Percentiles rank a stretch among this genome's conserved stretches.
These are phyloP conservation scores for Chloroceryle amazona DNA, from an alignment of 2,797 vertebrate species.

Conservation along the genomic window DNA sequence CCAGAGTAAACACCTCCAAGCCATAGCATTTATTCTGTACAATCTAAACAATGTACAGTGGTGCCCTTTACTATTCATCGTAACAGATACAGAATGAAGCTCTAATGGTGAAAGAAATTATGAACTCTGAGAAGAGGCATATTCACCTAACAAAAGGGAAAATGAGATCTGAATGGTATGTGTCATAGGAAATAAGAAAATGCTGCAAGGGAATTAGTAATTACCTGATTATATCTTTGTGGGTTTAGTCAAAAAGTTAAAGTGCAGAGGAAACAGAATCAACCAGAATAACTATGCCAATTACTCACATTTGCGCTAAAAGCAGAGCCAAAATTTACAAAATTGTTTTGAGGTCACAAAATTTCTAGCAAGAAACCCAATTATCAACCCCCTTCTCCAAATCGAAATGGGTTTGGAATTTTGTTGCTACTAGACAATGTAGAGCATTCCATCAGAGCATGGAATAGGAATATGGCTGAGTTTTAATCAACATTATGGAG, in stretches of 20 bases:
- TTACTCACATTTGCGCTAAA: not conserved
- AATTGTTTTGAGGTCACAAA: not conserved
- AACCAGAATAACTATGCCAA: not conserved
- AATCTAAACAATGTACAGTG: not conserved
- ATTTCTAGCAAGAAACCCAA: not conserved
- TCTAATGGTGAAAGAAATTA: not conserved
- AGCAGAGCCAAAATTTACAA: not conserved
- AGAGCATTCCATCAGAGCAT: not conserved
- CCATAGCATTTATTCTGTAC: not conserved
- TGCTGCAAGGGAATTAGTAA: not conserved
- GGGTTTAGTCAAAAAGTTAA: not conserved
- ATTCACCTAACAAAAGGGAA: not conserved
- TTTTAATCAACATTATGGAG: not conserved
- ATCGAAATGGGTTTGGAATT: not conserved
- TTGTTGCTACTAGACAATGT: not conserved
- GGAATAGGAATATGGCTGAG: not conserved
- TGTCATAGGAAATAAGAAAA: not conserved
- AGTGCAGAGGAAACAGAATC: not conserved
- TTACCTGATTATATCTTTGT: not conserved
- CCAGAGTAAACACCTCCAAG: not conserved
- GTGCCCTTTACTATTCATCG: not conserved
- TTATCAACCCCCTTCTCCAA: fast-evolving
- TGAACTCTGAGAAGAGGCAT: not conserved
- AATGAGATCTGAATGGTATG: not conserved
- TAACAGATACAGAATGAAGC: not conserved